These are phyloP conservation scores for Meandrina meandrites DNA, from an alignment of 92 coral and sea anemone species.

Conservation along the genomic window DNA sequence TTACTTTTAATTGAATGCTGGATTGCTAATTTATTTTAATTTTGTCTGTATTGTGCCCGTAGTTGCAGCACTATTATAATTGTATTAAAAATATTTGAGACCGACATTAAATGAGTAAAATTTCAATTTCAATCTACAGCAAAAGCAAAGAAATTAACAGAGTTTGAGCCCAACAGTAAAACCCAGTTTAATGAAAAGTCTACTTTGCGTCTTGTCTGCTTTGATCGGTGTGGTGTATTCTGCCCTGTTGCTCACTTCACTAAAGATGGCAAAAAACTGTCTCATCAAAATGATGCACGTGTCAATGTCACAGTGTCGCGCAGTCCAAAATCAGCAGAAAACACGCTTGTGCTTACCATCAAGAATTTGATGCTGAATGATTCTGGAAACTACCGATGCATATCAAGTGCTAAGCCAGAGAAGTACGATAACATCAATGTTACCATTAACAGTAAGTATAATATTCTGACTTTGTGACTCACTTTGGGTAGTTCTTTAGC, in stretches of 20 bases:
- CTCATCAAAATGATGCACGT: neutral
- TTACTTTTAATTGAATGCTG: too few relatives aligned
- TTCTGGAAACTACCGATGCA: constrained; percentile 63
- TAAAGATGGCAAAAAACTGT: constrained; percentile 11
- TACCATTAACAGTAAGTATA: constrained; percentile 16
- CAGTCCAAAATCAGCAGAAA: neutral
- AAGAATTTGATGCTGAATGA: constrained; percentile 54
- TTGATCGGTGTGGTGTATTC: constrained; percentile 3
- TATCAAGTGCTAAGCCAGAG: neutral
- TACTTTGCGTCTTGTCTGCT: constrained; percentile 24
- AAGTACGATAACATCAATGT: neutral
- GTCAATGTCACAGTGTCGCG: neutral
- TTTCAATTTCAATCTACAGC: constrained; percentile 12
- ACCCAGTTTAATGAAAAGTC: neutral
- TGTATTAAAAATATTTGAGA: neutral
- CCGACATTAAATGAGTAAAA: neutral
- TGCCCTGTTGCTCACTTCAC: neutral
- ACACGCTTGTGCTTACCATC: constrained; percentile 22
- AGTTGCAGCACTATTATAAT: too few relatives aligned
- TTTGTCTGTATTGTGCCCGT: too few relatives aligned
- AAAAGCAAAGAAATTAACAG: neutral
- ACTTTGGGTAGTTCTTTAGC: too few relatives aligned
- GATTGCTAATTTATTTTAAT: too few relatives aligned
- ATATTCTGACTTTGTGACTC: neutral
- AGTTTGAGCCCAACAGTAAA: neutral